Evolutionary conservation across 2,113 vertebrate genomes (phyloP), one percentile per base, ranked within the genome.

Genomic region (Vanacampus margaritifer): DNA sequence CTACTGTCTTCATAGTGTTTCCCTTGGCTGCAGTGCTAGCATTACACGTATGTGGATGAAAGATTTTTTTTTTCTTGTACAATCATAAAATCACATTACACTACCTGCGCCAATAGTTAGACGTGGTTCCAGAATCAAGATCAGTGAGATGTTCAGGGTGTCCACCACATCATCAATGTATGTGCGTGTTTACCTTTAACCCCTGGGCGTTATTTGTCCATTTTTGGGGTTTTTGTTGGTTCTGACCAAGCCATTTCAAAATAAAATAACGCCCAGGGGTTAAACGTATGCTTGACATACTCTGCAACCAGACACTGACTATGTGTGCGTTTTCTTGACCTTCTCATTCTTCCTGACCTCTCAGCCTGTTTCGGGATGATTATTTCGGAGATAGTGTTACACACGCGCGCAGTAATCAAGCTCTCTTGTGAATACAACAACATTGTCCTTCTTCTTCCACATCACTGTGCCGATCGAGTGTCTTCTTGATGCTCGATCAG

Each of bases 371-470:
- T 76, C 60, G 41, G 57, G 57, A 51, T 78, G 64, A 86, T 79
- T 81, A 80, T 69, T 56, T 78, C 48, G 67, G 53, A 79, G 76
- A 59, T 81, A 75, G 58, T 79, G 71, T 89, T 85, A 79, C 86
- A 69, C 71, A 67, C 61, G 19, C 46, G 24, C 36, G 65, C n/a
- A 11, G 53, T 69, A 64, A 84, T 76, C 74, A 71, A 66, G 64
- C 46, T 67, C 26, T 45, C 37, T 21, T 2, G 17, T 41, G 17
- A 28, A 63, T 50, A 35, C 36, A 63, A 3, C 66, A 57, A 61
- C 69, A 56, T 61, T 59, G 37, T 61, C 21, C 19, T 9, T 65
- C 36, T 28, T 64, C 23, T 53, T 72, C 16, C 68, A 54, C n/a
- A 32, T 48, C 32, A 3, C 3, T 48, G 35, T 45, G n/a, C 45